Percentiles rank a stretch among this genome's conserved stretches.
phyloP scores from a whole-genome alignment of 2,888 invertebrate species.

The Endotricha flammealis region DNA sequence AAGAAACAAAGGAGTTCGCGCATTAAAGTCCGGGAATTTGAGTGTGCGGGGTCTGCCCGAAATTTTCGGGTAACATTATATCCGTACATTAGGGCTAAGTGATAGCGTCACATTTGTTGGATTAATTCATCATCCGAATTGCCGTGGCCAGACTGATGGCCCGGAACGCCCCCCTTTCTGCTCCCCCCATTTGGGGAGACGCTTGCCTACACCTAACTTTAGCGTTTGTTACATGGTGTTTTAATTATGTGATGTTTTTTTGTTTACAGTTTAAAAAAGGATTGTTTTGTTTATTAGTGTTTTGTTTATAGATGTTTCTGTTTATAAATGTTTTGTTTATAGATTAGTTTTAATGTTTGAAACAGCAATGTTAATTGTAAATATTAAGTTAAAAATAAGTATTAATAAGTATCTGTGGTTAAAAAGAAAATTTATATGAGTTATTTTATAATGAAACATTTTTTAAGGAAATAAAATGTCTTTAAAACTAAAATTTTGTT shows the following conservation, averaged over 20 bases:
- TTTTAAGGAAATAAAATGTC: too few relatives aligned
- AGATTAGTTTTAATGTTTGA: too few relatives aligned
- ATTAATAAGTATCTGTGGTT: too few relatives aligned
- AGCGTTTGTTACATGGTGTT: slow-evolving; percentile 52
- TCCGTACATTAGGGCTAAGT: slow-evolving; percentile 78
- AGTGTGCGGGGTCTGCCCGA: slow-evolving; percentile 45
- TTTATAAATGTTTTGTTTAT: too few relatives aligned
- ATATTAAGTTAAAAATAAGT: too few relatives aligned
- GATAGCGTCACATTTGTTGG: slow-evolving; percentile 78
- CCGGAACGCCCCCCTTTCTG: slow-evolving; percentile 54
- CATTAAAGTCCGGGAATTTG: slow-evolving; percentile 54
- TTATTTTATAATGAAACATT: too few relatives aligned
- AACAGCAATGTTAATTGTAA: too few relatives aligned
- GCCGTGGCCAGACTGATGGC: slow-evolving; percentile 78
- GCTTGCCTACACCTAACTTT: slow-evolving; percentile 46
- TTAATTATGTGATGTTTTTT: slow-evolving; percentile 42
- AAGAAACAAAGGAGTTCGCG: slow-evolving; percentile 45
- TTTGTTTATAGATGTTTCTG: too few relatives aligned
- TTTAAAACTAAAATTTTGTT: too few relatives aligned
- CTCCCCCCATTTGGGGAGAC: slow-evolving; percentile 26
- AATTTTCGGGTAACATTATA: slow-evolving; percentile 75
- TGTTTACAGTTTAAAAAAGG: too few relatives aligned
- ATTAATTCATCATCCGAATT: slow-evolving; percentile 79
- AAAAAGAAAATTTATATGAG: too few relatives aligned
- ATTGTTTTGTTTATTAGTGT: too few relatives aligned